Conservation (phyloP, 2,888 invertebrate species). For the Choristoneura rosaceana region DNA sequence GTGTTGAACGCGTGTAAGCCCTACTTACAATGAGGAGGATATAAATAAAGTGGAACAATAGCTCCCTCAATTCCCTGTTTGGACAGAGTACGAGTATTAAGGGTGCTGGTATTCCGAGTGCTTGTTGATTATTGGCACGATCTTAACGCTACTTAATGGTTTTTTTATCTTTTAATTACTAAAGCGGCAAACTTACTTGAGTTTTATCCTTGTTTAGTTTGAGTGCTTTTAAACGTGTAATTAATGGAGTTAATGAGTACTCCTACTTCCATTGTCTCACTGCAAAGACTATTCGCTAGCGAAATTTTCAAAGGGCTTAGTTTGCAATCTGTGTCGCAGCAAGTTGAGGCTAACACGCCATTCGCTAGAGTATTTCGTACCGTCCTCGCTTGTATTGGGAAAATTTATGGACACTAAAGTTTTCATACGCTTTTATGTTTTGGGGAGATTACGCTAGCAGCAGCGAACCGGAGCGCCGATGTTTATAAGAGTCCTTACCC, state of each 20-base stretch:
- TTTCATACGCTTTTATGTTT: conserved; percentile 77
- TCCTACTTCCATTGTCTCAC: conserved; percentile 25
- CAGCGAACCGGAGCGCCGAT: conserved; percentile 62
- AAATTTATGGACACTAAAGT: conserved; percentile 77
- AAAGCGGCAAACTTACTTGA: not conserved
- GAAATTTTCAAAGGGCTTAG: conserved; percentile 44
- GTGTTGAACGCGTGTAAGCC: conserved; percentile 9
- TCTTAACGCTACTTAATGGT: not conserved
- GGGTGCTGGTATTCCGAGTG: conserved; percentile 1
- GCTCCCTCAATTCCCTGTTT: conserved; percentile 17
- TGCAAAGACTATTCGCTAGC: conserved; percentile 16
- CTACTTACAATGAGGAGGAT: conserved; percentile 7
- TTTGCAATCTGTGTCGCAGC: conserved; percentile 46
- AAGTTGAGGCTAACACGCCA: conserved; percentile 51
- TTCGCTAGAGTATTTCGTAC: conserved; percentile 58
- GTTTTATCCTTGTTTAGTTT: conserved; percentile 7
- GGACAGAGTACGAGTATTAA: not conserved
- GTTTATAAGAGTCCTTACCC: conserved; percentile 66
- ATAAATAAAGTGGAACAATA: conserved; percentile 13
- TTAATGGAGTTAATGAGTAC: conserved; percentile 29
- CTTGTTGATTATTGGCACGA: conserved; percentile 3
- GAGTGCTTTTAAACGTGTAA: conserved; percentile 12
- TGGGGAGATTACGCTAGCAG: conserved; percentile 69
- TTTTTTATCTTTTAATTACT: not conserved
- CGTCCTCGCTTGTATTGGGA: conserved; percentile 67